Evolutionary conservation across 2,113 vertebrate species (phyloP), one percentile per base, ranked within the genome.

Genomic region (Natator depressus): DNA sequence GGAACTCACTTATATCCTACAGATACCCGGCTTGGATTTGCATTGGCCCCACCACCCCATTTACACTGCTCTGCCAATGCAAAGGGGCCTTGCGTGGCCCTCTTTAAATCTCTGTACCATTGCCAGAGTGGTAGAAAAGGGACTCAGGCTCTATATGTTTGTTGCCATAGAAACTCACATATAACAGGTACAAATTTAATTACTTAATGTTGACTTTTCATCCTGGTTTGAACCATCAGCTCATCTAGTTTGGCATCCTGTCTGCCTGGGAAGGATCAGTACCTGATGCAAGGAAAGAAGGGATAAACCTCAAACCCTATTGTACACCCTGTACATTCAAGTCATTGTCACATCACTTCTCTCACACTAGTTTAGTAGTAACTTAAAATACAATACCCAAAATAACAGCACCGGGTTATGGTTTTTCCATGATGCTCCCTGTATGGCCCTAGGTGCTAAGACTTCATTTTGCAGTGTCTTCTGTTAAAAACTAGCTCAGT

Each of bases 261-360:
- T 17, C 62, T 65, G 13, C 62, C 62, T 69, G 35, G 62, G 31
- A 69, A 69, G 35, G 35, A 8, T 31, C 35, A 19, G 83, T 89
- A 95, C 93, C 93, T 97, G 95, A 89, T 93, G 50, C 81, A 85
- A 95, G 78, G 83, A 88, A 95, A 78, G 13, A 75, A 95, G 91
- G 82, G 94, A 90, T 22, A 29, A 94, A 94, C 93, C 50, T 72
- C 51, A 97, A 95, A 92, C 83, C 85, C 96, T 89, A 91, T 89
- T 57, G 29, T 65, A 92, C 93, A 95, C 55, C 25, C 38, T 89
- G 85, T 82, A 38, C 50, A 54, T 89, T 84, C 80, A 89, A 91
- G 53, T 83, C 93, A 53, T 16, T 86, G 57, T 81, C 53, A 14
- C 80, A 92, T 95, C 90, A 84, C 84, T 92, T 87, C 5, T 87